Evolutionary conservation across 1,140 invertebrate species (phyloP).

Genomic region (Tribolium madens): DNA sequence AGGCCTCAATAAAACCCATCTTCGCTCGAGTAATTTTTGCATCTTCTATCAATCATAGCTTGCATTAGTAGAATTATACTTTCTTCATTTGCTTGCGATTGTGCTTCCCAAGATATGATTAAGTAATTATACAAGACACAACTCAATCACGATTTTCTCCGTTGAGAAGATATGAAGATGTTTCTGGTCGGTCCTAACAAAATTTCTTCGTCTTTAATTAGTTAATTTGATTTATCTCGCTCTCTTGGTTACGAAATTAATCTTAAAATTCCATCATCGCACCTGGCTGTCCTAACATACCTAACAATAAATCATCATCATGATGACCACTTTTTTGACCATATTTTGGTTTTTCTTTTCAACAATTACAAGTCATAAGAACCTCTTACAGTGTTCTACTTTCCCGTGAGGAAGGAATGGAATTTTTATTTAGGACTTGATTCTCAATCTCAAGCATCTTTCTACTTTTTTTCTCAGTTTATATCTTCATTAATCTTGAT

Average conservation of each 20-base stretch:
- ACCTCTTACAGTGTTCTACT: too few species aligned
- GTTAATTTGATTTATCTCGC: constrained; percentile 41
- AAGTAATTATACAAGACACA: constrained; percentile 18
- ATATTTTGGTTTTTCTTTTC: constrained; percentile 15
- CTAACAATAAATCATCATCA: constrained; percentile 34
- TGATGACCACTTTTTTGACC: constrained; percentile 22
- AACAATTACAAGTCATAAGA: background rate
- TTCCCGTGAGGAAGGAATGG: too few species aligned
- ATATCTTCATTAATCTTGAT: background rate
- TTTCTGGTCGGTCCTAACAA: constrained; percentile 1
- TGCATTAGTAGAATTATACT: constrained; percentile 9
- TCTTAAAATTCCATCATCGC: constrained; percentile 41
- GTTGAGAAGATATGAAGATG: constrained; percentile 6
- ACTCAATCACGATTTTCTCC: constrained; percentile 34
- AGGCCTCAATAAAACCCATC: constrained; percentile 1
- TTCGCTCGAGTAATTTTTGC: background rate
- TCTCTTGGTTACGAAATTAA: constrained; percentile 40
- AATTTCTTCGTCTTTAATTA: constrained; percentile 29
- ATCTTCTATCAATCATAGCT: constrained; percentile 4
- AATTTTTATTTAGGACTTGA: too few species aligned
- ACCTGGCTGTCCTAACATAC: constrained; percentile 28
- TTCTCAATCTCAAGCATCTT: too few species aligned
- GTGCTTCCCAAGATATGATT: constrained; percentile 13
- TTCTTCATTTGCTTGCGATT: background rate
- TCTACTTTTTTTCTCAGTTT: too few species aligned